These are phyloP conservation scores for Lytechinus pictus DNA, from an alignment of 35 echinoderm and acorn worm genomes.

Conservation along the genomic window DNA sequence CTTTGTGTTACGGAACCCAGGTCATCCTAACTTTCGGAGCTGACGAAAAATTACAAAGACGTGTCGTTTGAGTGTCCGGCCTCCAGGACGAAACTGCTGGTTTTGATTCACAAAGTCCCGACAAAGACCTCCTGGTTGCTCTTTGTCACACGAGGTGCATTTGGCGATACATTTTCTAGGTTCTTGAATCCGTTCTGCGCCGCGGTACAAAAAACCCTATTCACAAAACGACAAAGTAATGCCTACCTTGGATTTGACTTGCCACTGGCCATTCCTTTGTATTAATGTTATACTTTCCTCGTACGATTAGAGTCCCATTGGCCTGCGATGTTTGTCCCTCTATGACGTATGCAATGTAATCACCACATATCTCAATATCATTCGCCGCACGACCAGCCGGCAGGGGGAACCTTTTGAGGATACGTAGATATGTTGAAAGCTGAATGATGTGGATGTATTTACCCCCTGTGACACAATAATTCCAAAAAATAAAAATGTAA, in stretches of 20 bases:
- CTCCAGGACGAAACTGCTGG: no score
- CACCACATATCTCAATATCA: slow-evolving; percentile 84
- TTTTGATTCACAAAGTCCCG: no score
- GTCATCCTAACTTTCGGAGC: no score
- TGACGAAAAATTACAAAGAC: no score
- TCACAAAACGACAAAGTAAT: neutral
- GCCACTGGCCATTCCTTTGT: neutral
- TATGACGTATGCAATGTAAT: slow-evolving; percentile 57
- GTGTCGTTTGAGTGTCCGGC: no score
- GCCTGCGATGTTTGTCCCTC: slow-evolving; percentile 27
- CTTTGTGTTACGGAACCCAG: no score
- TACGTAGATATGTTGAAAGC: slow-evolving; percentile 32
- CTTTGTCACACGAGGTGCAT: no score
- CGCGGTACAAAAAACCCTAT: neutral
- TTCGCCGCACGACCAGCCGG: slow-evolving; percentile 7
- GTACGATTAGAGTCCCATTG: slow-evolving; percentile 44
- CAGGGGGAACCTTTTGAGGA: slow-evolving; percentile 29
- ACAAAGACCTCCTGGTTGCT: no score
- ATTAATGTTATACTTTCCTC: slow-evolving; percentile 52
- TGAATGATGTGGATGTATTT: slow-evolving; percentile 73
- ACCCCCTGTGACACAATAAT: slow-evolving; percentile 42
- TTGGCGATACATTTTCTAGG: no score
- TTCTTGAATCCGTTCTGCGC: no score
- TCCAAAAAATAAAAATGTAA: no score
- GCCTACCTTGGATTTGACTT: slow-evolving; percentile 49